Conservation (phyloP, 2,797 vertebrate genomes). For the Todus mexicanus region DNA sequence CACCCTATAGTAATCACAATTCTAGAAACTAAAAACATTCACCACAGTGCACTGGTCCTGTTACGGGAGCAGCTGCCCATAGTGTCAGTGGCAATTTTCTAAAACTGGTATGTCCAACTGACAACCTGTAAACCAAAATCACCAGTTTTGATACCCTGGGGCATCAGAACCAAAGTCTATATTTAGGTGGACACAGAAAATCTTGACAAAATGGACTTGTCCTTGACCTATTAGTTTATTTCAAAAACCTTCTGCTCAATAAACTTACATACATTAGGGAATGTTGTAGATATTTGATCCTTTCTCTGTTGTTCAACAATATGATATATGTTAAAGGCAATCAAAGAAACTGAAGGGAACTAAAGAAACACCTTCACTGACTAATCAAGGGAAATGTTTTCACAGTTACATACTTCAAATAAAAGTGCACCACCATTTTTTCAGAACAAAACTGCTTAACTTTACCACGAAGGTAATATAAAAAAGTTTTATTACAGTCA, state of each 20-base stretch:
- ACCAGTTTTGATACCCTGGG: background rate
- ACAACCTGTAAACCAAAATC: background rate
- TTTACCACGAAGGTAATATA: background rate
- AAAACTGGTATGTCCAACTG: background rate
- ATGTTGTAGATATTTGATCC: conserved; percentile 24
- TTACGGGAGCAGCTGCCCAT: background rate
- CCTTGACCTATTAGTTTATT: conserved; percentile 58
- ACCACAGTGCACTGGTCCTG: background rate
- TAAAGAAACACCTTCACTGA: conserved; percentile 4
- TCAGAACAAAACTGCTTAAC: background rate
- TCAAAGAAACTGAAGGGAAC: background rate
- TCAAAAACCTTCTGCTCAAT: conserved; percentile 40
- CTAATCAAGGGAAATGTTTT: background rate
- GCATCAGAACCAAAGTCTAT: background rate
- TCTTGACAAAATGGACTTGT: conserved; percentile 39
- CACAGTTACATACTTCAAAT: background rate
- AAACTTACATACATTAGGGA: conserved; percentile 47
- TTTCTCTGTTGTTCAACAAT: conserved; percentile 16
- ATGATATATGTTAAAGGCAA: background rate
- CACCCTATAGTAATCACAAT: background rate
- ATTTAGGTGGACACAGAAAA: conserved; percentile 8
- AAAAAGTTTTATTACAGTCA: background rate
- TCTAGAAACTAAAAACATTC: background rate
- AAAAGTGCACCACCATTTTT: background rate
- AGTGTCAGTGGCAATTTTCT: background rate